Percentiles rank a stretch among this genome's conserved stretches.
Conservation (phyloP, 2,888 invertebrate species). For the Agonopterix alstromeriana region DNA sequence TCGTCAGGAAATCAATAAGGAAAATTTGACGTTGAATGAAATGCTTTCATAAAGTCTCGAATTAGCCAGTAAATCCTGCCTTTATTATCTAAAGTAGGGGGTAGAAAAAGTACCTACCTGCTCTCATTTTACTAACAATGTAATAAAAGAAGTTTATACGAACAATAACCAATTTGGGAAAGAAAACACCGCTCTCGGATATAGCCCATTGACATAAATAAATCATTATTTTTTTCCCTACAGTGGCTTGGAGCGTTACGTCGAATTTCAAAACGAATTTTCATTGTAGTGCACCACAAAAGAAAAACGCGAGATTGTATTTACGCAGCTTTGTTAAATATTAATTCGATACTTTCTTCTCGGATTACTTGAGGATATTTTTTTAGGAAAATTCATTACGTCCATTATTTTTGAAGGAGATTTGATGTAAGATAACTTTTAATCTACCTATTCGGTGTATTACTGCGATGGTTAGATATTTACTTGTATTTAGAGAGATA, state of each 20-base stretch:
- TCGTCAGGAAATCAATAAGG: too few relatives aligned
- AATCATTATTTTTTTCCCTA: conserved; percentile 61
- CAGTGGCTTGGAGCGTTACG: conserved; percentile 27
- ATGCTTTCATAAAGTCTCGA: conserved; percentile 38
- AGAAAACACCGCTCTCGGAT: conserved; percentile 57
- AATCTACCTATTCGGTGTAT: neutral
- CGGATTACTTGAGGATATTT: conserved; percentile 40
- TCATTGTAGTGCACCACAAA: conserved; percentile 71
- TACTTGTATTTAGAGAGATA: too few relatives aligned
- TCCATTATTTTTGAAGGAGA: neutral
- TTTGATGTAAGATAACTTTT: neutral
- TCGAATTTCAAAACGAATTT: conserved; percentile 49
- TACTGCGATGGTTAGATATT: too few relatives aligned
- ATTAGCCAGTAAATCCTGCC: conserved; percentile 51
- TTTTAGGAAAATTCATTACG: conserved; percentile 2
- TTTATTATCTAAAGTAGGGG: conserved; percentile 50
- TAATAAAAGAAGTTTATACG: conserved; percentile 70
- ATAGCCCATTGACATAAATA: conserved; percentile 74
- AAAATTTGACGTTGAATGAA: conserved; percentile 12
- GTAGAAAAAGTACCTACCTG: conserved; percentile 52
- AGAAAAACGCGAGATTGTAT: conserved; percentile 60
- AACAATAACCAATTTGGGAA: conserved; percentile 73
- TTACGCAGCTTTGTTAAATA: conserved; percentile 68
- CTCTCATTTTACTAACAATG: conserved; percentile 69
- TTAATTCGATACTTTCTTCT: conserved; percentile 73